Evolutionary conservation across 2,113 vertebrate species (phyloP).

Genomic region (Aldabrachelys gigantea): DNA sequence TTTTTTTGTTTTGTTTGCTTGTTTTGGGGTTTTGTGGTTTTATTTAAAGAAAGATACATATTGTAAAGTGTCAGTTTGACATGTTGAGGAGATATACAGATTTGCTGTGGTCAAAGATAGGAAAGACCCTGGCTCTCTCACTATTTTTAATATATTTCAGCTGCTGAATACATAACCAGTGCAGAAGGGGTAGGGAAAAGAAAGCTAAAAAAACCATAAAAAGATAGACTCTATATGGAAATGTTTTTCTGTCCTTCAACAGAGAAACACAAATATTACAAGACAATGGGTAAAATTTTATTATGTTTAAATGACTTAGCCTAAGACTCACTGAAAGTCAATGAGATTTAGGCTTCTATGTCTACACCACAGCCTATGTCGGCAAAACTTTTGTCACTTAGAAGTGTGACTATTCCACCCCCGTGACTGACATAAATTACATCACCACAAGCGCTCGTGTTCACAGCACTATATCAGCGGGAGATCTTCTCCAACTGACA

Average conservation of each 20-base stretch:
- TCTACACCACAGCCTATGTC: too few relatives aligned
- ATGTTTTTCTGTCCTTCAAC: background rate
- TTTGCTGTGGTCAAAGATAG: background rate
- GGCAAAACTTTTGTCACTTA: too few relatives aligned
- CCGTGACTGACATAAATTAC: too few relatives aligned
- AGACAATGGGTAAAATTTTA: background rate
- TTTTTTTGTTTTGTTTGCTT: background rate
- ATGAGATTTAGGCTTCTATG: background rate
- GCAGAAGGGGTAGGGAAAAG: background rate
- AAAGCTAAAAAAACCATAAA: background rate
- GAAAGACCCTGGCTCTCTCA: background rate
- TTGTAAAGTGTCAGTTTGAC: background rate
- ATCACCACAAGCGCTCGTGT: too few relatives aligned
- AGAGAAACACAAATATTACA: background rate
- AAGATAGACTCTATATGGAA: background rate
- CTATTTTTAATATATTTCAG: background rate
- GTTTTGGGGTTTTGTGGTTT: background rate
- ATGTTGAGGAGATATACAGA: background rate
- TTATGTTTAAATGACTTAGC: too few relatives aligned
- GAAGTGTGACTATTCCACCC: too few relatives aligned
- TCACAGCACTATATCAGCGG: too few relatives aligned
- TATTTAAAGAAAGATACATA: background rate
- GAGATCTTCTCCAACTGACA: too few relatives aligned
- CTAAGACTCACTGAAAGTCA: too few relatives aligned
- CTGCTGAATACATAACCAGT: background rate